Evolutionary conservation across 1,140 invertebrate genomes (phyloP), one percentile per base, ranked within the genome.

Genomic region (Drosophila burlai): DNA sequence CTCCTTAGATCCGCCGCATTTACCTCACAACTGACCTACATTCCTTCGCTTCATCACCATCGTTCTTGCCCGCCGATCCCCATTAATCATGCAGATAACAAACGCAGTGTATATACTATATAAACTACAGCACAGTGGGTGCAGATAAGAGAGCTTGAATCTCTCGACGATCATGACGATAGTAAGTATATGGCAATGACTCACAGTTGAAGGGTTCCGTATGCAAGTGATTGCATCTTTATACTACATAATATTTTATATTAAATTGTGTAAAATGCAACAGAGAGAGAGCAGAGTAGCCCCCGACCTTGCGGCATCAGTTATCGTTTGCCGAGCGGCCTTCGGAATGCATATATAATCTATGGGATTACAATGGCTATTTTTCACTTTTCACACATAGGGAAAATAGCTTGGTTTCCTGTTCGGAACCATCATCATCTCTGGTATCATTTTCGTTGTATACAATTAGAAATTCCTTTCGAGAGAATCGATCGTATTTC

Each of bases 61-160:
- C 21, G 47, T 57, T 63, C 61, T 31, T 57, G 61, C 21, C 61
- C 34, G 61, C 50, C 49, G 24, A 59, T 42, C 50, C 38, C 57
- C 63, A 45, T 63, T 65, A 65, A 65, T 65, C 63, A 65, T 13
- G n/a, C 29, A 62, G 63, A 62, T 65, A 62, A 43, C 40, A 40
- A 59, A 38, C 15, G 21, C 52, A 6, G 13, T 29, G 2, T 18
- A 13, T 18, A 7, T 18, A 10, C n/a, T 43, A 42, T 1, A 26
- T 18, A 29, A 18, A 36, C 10, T 29, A 65, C 45, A 65, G 52
- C 34, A 4, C 11, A 4, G 50, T 9, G 40, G 7, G 16, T 16
- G 18, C 0, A 55, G 52, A 55, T 55, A 55, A 55, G 18, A 65
- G 29, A 65, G 40, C 40, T 42, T 15, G 26, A 7, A 62, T 65